Evolutionary conservation across 2,888 invertebrate species (phyloP), one percentile per base, ranked within the genome.

Genomic region (Andrena fulva): DNA sequence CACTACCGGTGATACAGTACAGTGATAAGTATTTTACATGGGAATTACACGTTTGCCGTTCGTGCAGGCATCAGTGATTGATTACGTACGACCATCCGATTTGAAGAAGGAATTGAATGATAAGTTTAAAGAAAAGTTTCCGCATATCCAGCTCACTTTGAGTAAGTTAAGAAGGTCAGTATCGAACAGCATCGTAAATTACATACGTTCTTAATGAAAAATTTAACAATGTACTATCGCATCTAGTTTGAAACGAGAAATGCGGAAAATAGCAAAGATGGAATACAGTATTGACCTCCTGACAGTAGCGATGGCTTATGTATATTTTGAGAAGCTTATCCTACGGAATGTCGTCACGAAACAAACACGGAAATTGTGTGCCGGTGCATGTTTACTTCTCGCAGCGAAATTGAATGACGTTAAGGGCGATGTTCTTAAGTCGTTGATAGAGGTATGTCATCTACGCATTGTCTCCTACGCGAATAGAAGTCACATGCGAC

Each of bases 351-450:
- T 99, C 80, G 98, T 99, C 69, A 99, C 98, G 92, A 99, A 99
- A 94, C 97, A 97, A 92, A 99, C 99, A 93, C 96, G 99, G 63
- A 99, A 99, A 94, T 95, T 99, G 78, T 99, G 99, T 93, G 99
- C 99, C 20, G 99, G 98, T 56, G 98, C 99, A 16, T 98, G 99
- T 94, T 95, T 99, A 74, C 94, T 99, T 80, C 95, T 99, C 16
- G 98, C 99, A 52, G 98, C 99, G 54, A 99, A 99, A 95, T 95
- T 99, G 91, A 99, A 99, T 93, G 99, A 99, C 93, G 97, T 99
- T 62, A 99, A 99, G 94, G 99, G 99, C 63, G 97, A 97, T 86
- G 95, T 96, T 77, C 95, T 99, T 82, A 97, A 97, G 92, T 96
- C 96, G 68, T 95, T 99, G 56, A 97, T 99, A 84, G 99, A 99